These are phyloP conservation scores for Thaumetopoea pityocampa DNA, from an alignment of 1,140 invertebrate genomes.

Conservation along the genomic window DNA sequence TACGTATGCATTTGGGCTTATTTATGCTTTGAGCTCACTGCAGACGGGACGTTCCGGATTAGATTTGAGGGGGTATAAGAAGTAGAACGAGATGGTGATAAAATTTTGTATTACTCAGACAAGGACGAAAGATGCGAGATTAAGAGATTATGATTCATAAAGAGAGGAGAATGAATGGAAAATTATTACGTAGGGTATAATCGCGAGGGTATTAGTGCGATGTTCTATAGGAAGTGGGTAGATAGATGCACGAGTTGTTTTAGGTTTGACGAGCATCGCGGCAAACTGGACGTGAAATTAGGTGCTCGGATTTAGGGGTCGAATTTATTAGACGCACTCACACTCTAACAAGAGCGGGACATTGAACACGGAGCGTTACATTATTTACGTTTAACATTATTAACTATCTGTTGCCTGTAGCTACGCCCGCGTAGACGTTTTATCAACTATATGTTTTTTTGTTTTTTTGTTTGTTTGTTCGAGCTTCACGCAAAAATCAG, in stretches of 20 bases:
- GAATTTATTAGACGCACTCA: conserved; percentile 19
- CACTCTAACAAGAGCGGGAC: too few relatives aligned
- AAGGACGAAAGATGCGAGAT: conserved; percentile 62
- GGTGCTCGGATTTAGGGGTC: conserved; percentile 24
- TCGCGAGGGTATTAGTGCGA: conserved; percentile 34
- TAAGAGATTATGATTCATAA: conserved; percentile 77
- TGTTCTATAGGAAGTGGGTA: conserved; percentile 37
- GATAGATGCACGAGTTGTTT: conserved; percentile 38
- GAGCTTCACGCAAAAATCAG: too few relatives aligned
- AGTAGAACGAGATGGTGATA: conserved; percentile 47
- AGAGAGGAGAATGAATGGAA: conserved; percentile 74
- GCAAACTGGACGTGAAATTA: conserved; percentile 40
- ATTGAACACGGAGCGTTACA: too few relatives aligned
- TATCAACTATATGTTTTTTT: too few relatives aligned
- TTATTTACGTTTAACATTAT: too few relatives aligned
- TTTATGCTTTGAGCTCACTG: conserved; percentile 49
- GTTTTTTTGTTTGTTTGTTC: too few relatives aligned
- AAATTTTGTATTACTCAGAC: conserved; percentile 35
- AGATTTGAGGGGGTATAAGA: conserved; percentile 74
- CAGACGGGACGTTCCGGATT: conserved; percentile 68
- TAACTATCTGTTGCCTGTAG: too few relatives aligned
- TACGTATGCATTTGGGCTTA: conserved; percentile 46
- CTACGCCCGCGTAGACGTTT: too few relatives aligned
- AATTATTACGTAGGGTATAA: conserved; percentile 71
- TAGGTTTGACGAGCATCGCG: conserved; percentile 29